phyloP scores from a whole-genome alignment of 1,140 invertebrate genomes.

The Lithobius niger region DNA sequence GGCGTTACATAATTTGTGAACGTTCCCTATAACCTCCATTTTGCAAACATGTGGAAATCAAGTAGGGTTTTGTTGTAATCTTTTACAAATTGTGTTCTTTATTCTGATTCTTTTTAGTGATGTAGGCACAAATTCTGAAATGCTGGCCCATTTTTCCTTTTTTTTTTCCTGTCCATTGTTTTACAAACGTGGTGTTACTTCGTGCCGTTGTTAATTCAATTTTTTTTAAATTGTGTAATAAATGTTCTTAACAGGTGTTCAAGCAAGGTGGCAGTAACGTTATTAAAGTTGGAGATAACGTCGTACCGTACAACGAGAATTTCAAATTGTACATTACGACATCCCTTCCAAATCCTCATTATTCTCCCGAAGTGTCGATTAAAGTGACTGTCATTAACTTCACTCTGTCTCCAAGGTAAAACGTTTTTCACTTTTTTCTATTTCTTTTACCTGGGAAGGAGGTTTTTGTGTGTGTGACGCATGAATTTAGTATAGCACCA shows the following conservation, averaged over 20 bases:
- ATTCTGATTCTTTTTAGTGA: background rate
- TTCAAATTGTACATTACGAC: conserved; percentile 42
- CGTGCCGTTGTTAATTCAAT: too few species aligned
- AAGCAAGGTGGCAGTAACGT: conserved; percentile 37
- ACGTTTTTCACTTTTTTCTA: too few species aligned
- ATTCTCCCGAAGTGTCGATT: conserved; percentile 35
- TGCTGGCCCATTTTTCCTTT: background rate
- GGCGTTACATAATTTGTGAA: too few species aligned
- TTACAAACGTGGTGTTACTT: too few species aligned
- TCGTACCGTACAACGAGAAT: conserved; percentile 45
- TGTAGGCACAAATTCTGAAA: background rate
- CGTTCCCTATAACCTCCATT: too few species aligned
- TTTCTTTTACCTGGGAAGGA: background rate
- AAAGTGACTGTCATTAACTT: conserved; percentile 39
- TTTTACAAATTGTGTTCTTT: too few species aligned
- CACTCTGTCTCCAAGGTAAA: conserved; percentile 35
- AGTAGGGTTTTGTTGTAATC: too few species aligned
- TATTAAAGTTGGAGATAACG: conserved; percentile 44
- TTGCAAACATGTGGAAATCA: too few species aligned
- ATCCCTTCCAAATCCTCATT: conserved; percentile 37
- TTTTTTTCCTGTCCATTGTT: too few species aligned
- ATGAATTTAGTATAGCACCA: too few species aligned
- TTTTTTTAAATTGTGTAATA: background rate
- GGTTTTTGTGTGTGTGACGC: too few species aligned
- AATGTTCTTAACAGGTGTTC: conserved; percentile 30